phyloP scores from a whole-genome alignment of 1,140 invertebrate genomes.

The Drosophila sproati region DNA sequence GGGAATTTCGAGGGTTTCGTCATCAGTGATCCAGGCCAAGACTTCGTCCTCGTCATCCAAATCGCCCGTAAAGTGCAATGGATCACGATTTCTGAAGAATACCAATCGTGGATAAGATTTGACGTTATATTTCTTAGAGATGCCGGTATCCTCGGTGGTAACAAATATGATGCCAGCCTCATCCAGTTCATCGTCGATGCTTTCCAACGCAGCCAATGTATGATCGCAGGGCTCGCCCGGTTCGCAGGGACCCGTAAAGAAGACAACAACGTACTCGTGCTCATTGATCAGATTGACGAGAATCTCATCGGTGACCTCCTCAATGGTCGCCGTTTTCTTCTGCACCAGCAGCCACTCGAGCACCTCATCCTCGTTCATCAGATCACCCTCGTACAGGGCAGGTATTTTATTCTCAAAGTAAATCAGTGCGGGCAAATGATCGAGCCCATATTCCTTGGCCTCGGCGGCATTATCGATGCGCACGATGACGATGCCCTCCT shows the following conservation, averaged over 20 bases:
- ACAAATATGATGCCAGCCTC: slow-evolving; percentile 97
- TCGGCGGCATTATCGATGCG: slow-evolving; percentile 94
- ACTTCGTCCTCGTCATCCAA: slow-evolving; percentile 96
- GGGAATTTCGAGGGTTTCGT: slow-evolving; percentile 94
- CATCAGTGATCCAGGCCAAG: slow-evolving; percentile 95
- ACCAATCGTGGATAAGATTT: slow-evolving; percentile 94
- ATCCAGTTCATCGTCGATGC: slow-evolving; percentile 96
- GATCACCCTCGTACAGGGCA: slow-evolving; percentile 95
- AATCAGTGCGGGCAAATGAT: slow-evolving; percentile 93
- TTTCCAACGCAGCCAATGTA: slow-evolving; percentile 94
- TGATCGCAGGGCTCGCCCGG: slow-evolving; percentile 94
- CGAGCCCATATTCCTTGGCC: slow-evolving; percentile 95
- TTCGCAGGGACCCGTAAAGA: slow-evolving; percentile 95
- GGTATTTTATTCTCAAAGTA: slow-evolving; percentile 97
- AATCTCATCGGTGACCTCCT: slow-evolving; percentile 97
- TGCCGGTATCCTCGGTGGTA: slow-evolving; percentile 92
- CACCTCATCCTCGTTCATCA: slow-evolving; percentile 96
- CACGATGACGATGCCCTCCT: slow-evolving; percentile 95
- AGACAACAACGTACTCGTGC: slow-evolving; percentile 97
- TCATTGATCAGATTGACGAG: slow-evolving; percentile 93
- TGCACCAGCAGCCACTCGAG: slow-evolving; percentile 95
- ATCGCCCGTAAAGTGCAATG: slow-evolving; percentile 90
- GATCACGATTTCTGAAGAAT: slow-evolving; percentile 96
- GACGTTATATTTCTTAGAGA: slow-evolving; percentile 94
- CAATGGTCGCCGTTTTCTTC: slow-evolving; percentile 95